phyloP scores from a whole-genome alignment of 1,140 invertebrate genomes.

The Drosophila neocordata region DNA sequence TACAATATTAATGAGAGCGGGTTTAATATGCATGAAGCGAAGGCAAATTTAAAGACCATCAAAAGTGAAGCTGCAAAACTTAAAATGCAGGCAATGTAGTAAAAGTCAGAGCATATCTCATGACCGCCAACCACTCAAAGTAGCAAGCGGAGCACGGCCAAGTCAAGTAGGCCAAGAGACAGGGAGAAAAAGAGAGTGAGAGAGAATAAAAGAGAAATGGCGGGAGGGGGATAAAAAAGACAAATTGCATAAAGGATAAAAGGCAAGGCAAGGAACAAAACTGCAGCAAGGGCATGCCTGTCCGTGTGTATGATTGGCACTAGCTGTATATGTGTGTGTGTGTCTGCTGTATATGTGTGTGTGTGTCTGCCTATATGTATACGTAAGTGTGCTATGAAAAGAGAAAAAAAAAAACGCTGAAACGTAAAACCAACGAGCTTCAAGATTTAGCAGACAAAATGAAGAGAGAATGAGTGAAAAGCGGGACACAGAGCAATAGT shows the following conservation, averaged over 20 bases:
- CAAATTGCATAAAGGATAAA: conserved; percentile 70
- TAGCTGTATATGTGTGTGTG: conserved; percentile 4
- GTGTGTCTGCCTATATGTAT: conserved; percentile 26
- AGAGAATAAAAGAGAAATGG: conserved; percentile 1
- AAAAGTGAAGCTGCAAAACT: conserved; percentile 47
- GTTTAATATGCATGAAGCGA: conserved; percentile 54
- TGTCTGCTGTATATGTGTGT: background rate
- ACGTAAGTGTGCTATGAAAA: too few relatives aligned
- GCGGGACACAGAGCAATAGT: too few relatives aligned
- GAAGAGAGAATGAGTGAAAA: too few relatives aligned
- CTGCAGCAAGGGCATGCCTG: conserved; percentile 36
- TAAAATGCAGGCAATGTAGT: conserved; percentile 45
- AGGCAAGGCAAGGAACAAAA: conserved; percentile 34
- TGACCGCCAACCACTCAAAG: conserved; percentile 52
- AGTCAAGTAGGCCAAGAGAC: conserved; percentile 13
- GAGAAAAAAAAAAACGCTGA: conserved; percentile 39
- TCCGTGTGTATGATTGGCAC: conserved; percentile 40
- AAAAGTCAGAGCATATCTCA: conserved; percentile 53
- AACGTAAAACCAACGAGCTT: conserved; percentile 35
- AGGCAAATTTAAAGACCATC: conserved; percentile 57
- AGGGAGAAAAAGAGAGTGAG: conserved; percentile 29
- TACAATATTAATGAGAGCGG: conserved; percentile 26
- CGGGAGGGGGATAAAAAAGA: conserved; percentile 44
- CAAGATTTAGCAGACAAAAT: conserved; percentile 1
- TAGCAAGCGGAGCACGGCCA: conserved; percentile 27